phyloP scores from a whole-genome alignment of 1,140 invertebrate genomes.

The Drosophila nigrodunni region DNA sequence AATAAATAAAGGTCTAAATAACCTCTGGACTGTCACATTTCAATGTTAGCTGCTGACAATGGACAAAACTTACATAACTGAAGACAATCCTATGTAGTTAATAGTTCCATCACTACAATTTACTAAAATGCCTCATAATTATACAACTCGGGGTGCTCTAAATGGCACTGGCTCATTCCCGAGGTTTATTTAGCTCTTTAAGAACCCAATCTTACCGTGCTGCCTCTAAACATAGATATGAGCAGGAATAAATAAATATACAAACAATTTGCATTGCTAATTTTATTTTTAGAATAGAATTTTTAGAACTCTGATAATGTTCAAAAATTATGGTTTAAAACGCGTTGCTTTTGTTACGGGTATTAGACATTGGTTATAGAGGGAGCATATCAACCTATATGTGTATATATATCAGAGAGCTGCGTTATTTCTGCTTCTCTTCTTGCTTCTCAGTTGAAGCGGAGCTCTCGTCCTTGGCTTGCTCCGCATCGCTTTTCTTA shows the following conservation, averaged over 20 bases:
- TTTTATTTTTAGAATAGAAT: constrained; percentile 34
- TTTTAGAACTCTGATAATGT: constrained; percentile 19
- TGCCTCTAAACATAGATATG: not conserved
- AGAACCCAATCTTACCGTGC: constrained; percentile 5
- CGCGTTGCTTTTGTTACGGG: constrained; percentile 3
- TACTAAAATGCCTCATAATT: no score
- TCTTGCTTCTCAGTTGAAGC: constrained; percentile 57
- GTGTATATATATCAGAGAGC: not conserved
- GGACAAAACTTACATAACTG: no score
- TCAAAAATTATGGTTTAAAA: constrained; percentile 30
- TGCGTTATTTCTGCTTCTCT: constrained; percentile 67
- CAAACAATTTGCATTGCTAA: constrained; percentile 33
- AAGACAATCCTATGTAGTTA: no score
- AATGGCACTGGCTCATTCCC: no score
- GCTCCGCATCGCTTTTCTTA: constrained; percentile 54
- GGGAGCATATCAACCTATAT: constrained; percentile 1
- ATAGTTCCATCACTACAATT: no score
- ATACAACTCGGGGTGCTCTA: no score
- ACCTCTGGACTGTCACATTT: no score
- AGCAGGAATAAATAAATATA: constrained; percentile 5
- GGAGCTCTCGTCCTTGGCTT: constrained; percentile 50
- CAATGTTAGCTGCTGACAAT: no score
- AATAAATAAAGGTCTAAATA: no score
- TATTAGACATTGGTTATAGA: not conserved
- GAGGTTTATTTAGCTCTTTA: not conserved